Percentiles rank a stretch among this genome's conserved stretches.
Conservation (phyloP, 2,113 vertebrate species). For the Numida meleagris region DNA sequence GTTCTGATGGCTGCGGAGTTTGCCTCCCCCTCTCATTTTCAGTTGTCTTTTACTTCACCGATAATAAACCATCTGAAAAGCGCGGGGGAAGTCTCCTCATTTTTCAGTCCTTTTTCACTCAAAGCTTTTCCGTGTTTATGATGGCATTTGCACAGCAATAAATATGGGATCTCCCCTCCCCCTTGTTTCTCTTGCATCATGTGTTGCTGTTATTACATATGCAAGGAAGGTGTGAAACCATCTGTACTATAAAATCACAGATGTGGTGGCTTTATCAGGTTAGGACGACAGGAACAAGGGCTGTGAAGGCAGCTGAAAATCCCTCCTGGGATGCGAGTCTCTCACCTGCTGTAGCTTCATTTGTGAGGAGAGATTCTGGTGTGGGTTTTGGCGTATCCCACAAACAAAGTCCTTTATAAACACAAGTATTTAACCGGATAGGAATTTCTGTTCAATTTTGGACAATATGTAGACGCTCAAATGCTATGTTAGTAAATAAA, state of each 20-base stretch:
- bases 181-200: neutral
- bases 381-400: neutral
- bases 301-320: conserved; percentile 24
- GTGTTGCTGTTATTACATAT: neutral
- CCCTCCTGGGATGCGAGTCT: neutral
- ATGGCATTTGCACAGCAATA: conserved; percentile 1
- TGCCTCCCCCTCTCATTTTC: neutral
- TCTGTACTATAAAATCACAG: neutral
- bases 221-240: neutral
- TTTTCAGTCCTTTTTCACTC: conserved; percentile 34
- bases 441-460: neutral
- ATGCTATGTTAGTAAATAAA: neutral
- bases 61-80: conserved; percentile 78
- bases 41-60: conserved; percentile 72
- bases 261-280: conserved; percentile 7
- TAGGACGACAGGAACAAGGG: neutral
- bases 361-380: conserved; percentile 16
- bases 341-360: conserved; percentile 1
- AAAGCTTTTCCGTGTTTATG: conserved; percentile 1
- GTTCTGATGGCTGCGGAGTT: conserved; percentile 52
- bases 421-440: neutral
- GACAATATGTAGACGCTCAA: neutral
- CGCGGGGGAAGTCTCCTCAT: conserved; percentile 9
- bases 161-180: neutral
- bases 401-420: neutral